Evolutionary conservation across 2,888 invertebrate species (phyloP).

Genomic region (Tuta absoluta): DNA sequence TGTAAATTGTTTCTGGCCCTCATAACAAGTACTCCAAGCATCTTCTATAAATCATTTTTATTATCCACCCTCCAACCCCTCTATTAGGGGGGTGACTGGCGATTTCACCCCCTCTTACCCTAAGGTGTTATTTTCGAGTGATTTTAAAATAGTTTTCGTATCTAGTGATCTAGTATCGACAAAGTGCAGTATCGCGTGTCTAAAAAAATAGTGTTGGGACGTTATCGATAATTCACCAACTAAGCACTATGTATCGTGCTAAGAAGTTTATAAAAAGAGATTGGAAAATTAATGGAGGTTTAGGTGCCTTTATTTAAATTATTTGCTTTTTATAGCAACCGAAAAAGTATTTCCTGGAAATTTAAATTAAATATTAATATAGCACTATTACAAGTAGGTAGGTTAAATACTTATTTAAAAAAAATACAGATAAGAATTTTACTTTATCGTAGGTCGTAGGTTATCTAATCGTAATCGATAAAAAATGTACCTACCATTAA

Average conservation of each 20-base stretch:
- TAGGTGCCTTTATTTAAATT: constrained; percentile 6
- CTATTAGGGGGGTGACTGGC: constrained; percentile 62
- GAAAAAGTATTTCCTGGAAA: no score
- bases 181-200: constrained; percentile 70
- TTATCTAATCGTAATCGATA: not conserved
- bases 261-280: constrained; percentile 18
- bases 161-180: constrained; percentile 53
- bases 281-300: constrained; percentile 13
- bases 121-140: constrained; percentile 54
- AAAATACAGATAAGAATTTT: no score
- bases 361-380: no score
- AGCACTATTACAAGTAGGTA: no score
- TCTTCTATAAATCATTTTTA: constrained; percentile 78
- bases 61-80: constrained; percentile 51
- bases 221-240: constrained; percentile 28
- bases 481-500: not conserved
- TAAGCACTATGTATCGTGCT: constrained; percentile 20
- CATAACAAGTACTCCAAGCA: constrained; percentile 69
- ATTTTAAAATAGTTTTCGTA: constrained; percentile 64
- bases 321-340: not conserved
- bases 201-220: constrained; percentile 39
- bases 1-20: constrained; percentile 77
- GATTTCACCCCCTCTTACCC: constrained; percentile 46
- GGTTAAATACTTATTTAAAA: no score
- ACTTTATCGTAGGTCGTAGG: not conserved